Conservation (phyloP, 2,113 vertebrate genomes). For the Fregata magnificens region DNA sequence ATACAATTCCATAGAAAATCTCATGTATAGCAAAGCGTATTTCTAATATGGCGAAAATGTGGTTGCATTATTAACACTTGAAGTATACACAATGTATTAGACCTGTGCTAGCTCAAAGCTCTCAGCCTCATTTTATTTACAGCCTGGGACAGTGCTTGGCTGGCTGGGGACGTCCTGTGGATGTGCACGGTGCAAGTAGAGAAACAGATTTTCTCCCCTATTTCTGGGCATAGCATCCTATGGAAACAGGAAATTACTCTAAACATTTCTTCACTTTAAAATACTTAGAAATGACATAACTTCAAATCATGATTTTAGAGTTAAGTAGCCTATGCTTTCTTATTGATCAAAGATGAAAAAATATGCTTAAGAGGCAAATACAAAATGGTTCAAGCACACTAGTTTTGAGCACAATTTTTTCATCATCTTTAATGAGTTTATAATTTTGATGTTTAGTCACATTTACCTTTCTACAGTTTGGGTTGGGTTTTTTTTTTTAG, state of each 20-base stretch:
- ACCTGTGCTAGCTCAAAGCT: not conserved
- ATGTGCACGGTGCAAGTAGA: accelerated
- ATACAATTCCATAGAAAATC: not conserved
- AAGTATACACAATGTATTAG: not conserved
- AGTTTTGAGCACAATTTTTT: not conserved
- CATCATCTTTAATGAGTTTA: not conserved
- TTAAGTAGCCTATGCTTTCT: not conserved
- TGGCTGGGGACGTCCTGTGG: not conserved
- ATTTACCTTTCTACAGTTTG: not conserved
- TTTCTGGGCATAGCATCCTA: not conserved
- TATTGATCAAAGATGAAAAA: not conserved
- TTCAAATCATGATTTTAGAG: not conserved
- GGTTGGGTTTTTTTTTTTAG: not conserved
- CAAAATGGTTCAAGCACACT: not conserved
- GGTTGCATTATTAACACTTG: not conserved
- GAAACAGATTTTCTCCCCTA: not conserved
- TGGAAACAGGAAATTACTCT: not conserved
- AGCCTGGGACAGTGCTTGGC: not conserved
- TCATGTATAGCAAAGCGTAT: accelerated
- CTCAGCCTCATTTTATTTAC: not conserved
- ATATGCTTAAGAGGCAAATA: not conserved
- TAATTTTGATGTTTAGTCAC: not conserved
- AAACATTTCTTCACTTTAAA: not conserved
- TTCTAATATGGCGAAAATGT: not conserved
- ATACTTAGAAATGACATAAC: not conserved